Base-by-base conservation (phyloP, 1,140 invertebrate species). In the Brachionus paranguensis region DNA sequence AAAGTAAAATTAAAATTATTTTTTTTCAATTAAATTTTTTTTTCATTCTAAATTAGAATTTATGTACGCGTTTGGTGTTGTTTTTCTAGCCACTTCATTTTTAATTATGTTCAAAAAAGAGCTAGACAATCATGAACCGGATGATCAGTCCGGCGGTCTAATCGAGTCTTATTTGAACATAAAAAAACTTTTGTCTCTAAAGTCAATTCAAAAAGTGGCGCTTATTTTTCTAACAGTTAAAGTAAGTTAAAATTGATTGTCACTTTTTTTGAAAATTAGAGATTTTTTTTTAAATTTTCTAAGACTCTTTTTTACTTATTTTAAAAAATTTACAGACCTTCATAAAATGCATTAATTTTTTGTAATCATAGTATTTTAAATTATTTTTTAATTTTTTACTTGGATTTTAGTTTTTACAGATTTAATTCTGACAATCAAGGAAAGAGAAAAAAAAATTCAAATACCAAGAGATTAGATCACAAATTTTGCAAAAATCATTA, bases 41-140 rank as follows among this genome's bases (percentile, higher is more conserved):
- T 47, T 20, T 50, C 20, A 5, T 29, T 33, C 12, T 27, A 14
- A 43, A 14, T 20, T 4, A 78, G 43, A 78, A 41, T 64, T 64
- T 41, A 79, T 79, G 76, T 79, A 79, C 20, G 27, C 8, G 53
- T 53, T 79, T 41, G 76, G 76, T 41, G 2, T 27, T 64, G 11
- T 79, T 14, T 79, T 37, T 41, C 6, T 79, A 20, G 14, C 17
- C 5, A 79, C 24, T 20, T 37, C 55, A 41, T 7, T 79, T 6
- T 5, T 79, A 17, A 11, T 79, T 24, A 10, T 55, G 33, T 79
- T 79, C 17, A 79, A 79, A 43, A 55, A 79, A 27, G 76, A 79
- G 20, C 33, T 33, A 33, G 50, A 47, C 37, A n/a, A 43, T 17
- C 7, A 10, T n/a, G n/a, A 53, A 1, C 12, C 17, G 7, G 47